Base-by-base conservation (phyloP, 2,113 vertebrate species). In the Oncorhynchus keta region DNA sequence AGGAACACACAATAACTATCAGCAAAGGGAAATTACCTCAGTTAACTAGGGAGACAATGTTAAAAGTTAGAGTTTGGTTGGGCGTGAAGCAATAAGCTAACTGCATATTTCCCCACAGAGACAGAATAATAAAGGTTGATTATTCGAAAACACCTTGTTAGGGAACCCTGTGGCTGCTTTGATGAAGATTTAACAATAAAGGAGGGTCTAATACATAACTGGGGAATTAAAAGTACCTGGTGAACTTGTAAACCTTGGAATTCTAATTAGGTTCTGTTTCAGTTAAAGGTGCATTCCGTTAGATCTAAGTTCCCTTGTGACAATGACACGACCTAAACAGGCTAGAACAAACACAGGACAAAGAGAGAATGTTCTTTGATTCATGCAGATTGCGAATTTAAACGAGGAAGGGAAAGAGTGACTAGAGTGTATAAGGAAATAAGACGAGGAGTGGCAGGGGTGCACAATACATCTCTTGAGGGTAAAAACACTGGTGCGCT, bases 131-230 rank as follows among this genome's bases (percentile, higher is more conserved):
- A 91, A 92, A 83, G 78, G 81, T 85, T 78, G 91, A 89, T 92
- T 93, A 93, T 93, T 92, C 87, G 91, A 92, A 91, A 93, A 92
- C 88, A 62, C n/a, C 59, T 92, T 91, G 89, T 94, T 92, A 93
- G 89, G 87, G 91, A 91, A 91, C 90, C 91, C 89, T 89, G 88
- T 90, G 89, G 87, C 89, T 92, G 89, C 90, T 92, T 88, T 93
- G 90, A 90, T 90, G 90, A 93, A 90, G 87, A 91, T 88, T 90
- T 91, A 82, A 85, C 88, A 92, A 90, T 89, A 84, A 86, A 88
- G 82, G 85, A 82, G 86, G 91, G 71, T 90, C 88, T 90, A 90
- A 91, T 91, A 88, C 86, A 91, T 89, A 88, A 89, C 90, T 81
- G 80, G 90, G 89, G 92, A 90, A 82, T 81, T 14, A 28, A 66